phyloP scores from a whole-genome alignment of 2,888 invertebrate species.

The Trichopoda pennipes region DNA sequence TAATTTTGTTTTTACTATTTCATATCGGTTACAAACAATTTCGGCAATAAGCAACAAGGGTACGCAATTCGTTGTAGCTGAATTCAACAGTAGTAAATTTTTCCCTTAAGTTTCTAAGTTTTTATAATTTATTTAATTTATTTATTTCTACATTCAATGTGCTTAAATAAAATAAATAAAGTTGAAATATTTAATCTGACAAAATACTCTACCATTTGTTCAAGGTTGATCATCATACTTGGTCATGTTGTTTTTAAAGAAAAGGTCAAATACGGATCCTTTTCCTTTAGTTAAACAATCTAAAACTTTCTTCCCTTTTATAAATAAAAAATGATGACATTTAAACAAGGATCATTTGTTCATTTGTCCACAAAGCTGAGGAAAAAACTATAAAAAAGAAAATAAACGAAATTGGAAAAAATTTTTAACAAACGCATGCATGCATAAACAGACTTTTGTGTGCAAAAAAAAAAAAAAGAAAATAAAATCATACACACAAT shows the following conservation, averaged over 20 bases:
- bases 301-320: background rate
- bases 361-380: conserved; percentile 47
- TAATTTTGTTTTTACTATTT: too few species aligned
- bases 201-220: background rate
- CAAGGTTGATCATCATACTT: background rate
- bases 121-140: too few species aligned
- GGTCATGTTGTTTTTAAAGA: background rate
- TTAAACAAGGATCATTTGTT: conserved; percentile 58
- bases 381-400: conserved; percentile 11
- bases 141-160: too few species aligned
- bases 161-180: too few species aligned
- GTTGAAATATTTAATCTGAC: too few species aligned
- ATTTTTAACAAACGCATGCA: conserved; percentile 18
- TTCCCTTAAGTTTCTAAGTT: too few species aligned
- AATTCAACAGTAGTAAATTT: too few species aligned
- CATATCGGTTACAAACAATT: too few species aligned
- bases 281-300: conserved; percentile 9
- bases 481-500: background rate
- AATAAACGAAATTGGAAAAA: too few species aligned
- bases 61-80: too few species aligned
- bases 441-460: conserved; percentile 3
- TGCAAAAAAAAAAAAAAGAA: background rate
- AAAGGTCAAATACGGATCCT: conserved; percentile 40
- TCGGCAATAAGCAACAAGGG: too few species aligned
- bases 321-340: conserved; percentile 50